A percentile compares a stretch with the other conserved stretches of the same genome.
These are phyloP conservation scores for Amphibalanus amphitrite DNA, from an alignment of 1,140 invertebrate genomes.

Conservation along the genomic window DNA sequence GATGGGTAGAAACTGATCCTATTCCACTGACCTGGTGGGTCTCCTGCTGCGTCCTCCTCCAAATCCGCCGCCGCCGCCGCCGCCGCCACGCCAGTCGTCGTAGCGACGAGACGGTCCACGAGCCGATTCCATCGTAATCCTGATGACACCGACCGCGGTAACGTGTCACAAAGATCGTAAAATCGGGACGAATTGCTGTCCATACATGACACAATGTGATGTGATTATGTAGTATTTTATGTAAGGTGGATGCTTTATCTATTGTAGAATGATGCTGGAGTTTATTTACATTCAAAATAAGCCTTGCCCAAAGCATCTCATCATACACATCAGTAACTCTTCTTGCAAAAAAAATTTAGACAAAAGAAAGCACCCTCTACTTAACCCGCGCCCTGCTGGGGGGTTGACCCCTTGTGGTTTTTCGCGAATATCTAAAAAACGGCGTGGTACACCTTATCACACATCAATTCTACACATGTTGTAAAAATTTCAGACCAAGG, in stretches of 20 bases:
- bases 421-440: too few relatives aligned
- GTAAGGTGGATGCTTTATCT: not conserved
- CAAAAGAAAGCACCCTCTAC: not conserved
- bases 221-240: not conserved
- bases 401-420: too few relatives aligned
- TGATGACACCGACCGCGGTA: not conserved
- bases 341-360: not conserved
- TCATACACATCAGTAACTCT: not conserved
- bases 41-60: too few relatives aligned
- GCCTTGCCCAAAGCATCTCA: not conserved
- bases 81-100: not conserved
- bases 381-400: not conserved
- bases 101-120: not conserved
- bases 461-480: too few relatives aligned
- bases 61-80: too few relatives aligned
- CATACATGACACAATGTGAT: not conserved
- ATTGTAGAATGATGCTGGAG: not conserved
- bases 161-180: not conserved
- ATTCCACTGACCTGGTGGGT: too few relatives aligned
- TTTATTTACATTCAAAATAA: not conserved
- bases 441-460: too few relatives aligned
- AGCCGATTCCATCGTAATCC: not conserved
- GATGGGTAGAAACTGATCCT: too few relatives aligned
- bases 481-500: too few relatives aligned
- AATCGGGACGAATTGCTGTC: not conserved